These are phyloP conservation scores for Anseranas semipalmata DNA, from an alignment of 2,113 vertebrate species.

Conservation along the genomic window DNA sequence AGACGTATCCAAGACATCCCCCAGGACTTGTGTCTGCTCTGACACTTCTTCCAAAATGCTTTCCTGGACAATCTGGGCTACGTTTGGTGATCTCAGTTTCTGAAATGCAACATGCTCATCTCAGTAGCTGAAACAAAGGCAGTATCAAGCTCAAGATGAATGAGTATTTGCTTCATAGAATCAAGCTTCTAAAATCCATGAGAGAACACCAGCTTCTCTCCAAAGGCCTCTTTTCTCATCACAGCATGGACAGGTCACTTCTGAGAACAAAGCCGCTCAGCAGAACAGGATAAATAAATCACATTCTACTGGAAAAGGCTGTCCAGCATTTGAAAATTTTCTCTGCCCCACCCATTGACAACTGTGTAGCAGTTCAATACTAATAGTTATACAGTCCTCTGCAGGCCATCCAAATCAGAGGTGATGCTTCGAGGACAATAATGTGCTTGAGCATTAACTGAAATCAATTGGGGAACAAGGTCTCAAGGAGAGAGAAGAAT, in stretches of 20 bases:
- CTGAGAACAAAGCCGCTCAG: neutral
- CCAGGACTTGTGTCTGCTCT: slow-evolving; percentile 71
- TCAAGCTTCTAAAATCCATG: neutral
- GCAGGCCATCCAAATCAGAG: neutral
- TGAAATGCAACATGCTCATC: slow-evolving; percentile 47
- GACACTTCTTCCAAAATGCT: slow-evolving; percentile 74
- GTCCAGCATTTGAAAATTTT: neutral
- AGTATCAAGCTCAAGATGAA: neutral
- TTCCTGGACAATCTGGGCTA: slow-evolving; percentile 71
- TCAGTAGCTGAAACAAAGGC: neutral
- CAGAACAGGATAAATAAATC: neutral
- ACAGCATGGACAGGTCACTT: neutral
- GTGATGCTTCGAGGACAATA: neutral
- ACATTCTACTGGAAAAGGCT: neutral
- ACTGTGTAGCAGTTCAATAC: neutral
- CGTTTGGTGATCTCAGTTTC: slow-evolving; percentile 73
- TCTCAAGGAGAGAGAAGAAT: neutral
- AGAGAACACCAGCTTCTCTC: neutral
- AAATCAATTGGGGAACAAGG: neutral
- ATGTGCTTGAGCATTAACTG: neutral
- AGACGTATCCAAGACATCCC: slow-evolving; percentile 72
- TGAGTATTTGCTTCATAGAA: neutral
- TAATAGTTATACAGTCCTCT: neutral
- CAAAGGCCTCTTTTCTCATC: neutral
- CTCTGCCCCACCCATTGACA: neutral